Percentiles rank a stretch among this genome's conserved stretches.
These are phyloP conservation scores for Prochilodus magdalenae DNA, from an alignment of 2,113 vertebrate species.

Conservation along the genomic window DNA sequence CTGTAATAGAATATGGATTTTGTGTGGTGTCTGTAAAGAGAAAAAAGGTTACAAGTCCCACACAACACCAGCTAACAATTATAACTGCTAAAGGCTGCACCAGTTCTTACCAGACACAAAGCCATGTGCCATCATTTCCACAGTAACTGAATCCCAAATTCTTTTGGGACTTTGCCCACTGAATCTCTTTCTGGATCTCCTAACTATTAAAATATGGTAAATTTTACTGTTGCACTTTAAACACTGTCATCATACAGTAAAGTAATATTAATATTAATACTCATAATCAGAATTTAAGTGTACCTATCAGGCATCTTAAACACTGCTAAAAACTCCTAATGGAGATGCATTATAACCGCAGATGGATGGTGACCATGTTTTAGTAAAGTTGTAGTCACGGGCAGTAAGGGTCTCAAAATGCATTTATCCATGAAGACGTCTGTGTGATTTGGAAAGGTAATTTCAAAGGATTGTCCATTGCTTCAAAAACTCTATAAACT, in stretches of 20 bases:
- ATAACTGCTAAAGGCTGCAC: no score
- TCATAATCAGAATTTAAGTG: background rate
- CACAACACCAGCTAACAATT: background rate
- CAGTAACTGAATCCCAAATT: background rate
- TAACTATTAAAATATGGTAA: background rate
- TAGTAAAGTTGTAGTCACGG: background rate
- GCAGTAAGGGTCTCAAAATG: background rate
- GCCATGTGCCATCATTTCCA: background rate
- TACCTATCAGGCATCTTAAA: slow-evolving; percentile 25
- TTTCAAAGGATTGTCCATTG: background rate
- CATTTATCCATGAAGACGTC: background rate
- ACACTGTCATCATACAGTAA: background rate
- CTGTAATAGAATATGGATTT: slow-evolving; percentile 20
- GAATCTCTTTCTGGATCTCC: background rate
- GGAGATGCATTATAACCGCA: slow-evolving; percentile 10
- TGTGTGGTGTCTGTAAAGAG: background rate
- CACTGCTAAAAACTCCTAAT: slow-evolving; percentile 1
- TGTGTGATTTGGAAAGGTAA: background rate
- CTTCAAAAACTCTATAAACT: background rate
- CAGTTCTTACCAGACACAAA: no score
- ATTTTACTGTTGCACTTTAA: no score
- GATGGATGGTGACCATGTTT: slow-evolving; percentile 3
- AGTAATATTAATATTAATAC: background rate
- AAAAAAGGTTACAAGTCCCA: background rate
- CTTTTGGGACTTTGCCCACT: background rate